Conservation (phyloP, 2,113 vertebrate genomes). For the Candoia aspera region DNA sequence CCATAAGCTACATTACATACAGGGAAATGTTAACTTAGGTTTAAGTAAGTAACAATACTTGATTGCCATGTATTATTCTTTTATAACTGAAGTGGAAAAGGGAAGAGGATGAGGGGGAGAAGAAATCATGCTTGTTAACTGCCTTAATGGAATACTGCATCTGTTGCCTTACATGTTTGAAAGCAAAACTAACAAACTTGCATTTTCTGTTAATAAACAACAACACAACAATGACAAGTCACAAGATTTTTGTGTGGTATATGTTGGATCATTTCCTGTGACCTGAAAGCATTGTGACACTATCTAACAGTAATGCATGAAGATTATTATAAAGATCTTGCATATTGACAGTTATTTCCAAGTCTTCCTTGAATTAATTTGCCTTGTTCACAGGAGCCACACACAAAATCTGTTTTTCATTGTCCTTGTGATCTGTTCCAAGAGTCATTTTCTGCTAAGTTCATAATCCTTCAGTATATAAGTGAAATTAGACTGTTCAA, state of each 20-base stretch:
- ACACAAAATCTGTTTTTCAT: not conserved
- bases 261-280: too few species aligned
- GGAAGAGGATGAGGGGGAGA: not conserved
- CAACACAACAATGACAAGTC: too few species aligned
- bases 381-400: too few species aligned
- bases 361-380: too few species aligned
- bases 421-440: not conserved
- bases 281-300: too few species aligned
- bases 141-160: not conserved
- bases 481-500: not conserved
- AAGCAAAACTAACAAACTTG: not conserved
- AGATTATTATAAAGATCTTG: too few species aligned
- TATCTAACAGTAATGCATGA: too few species aligned
- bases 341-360: too few species aligned
- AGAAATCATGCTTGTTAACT: not conserved
- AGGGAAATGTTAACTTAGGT: not conserved
- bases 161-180: not conserved
- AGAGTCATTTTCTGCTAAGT: not conserved
- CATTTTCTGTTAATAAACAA: not conserved
- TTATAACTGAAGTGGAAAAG: not conserved
- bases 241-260: too few species aligned
- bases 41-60: not conserved
- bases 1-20: not conserved
- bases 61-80: not conserved
- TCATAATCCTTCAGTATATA: not conserved